Conservation (phyloP, 2,888 invertebrate species). For the Xylota segnis region DNA sequence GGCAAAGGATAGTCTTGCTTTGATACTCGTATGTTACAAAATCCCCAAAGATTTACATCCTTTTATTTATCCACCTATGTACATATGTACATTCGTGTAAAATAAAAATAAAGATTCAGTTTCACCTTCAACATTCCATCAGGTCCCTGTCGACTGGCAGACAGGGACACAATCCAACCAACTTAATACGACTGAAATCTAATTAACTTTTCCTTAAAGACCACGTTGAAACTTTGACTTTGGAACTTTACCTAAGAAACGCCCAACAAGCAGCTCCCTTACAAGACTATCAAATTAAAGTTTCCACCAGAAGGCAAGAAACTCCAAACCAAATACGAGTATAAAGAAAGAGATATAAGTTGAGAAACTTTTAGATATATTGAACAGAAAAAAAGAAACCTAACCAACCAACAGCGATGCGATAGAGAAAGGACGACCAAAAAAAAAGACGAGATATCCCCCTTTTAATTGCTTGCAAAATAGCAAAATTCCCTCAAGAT, state of each 20-base stretch:
- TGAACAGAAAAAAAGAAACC: constrained; percentile 58
- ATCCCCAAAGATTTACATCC: neutral
- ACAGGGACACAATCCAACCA: constrained; percentile 13
- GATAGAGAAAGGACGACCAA: constrained; percentile 38
- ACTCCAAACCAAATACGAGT: constrained; percentile 50
- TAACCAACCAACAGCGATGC: constrained; percentile 29
- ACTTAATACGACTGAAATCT: constrained; percentile 64
- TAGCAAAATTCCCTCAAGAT: constrained; percentile 75
- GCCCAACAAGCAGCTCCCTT: constrained; percentile 50
- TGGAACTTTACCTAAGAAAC: constrained; percentile 63
- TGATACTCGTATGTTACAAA: neutral
- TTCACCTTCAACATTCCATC: constrained; percentile 35
- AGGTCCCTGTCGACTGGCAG: constrained; percentile 19
- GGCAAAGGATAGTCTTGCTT: neutral
- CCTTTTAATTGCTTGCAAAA: constrained; percentile 76
- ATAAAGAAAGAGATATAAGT: constrained; percentile 62
- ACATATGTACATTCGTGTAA: too few species aligned
- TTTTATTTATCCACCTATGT: neutral
- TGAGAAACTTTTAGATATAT: constrained; percentile 74
- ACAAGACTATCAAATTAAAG: constrained; percentile 75
- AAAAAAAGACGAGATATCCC: constrained; percentile 51
- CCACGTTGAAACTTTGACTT: constrained; percentile 70
- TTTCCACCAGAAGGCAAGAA: constrained; percentile 68
- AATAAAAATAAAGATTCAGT: neutral
- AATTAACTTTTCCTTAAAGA: constrained; percentile 72